phyloP scores from a whole-genome alignment of 2,888 invertebrate genomes.

The Papilio elwesi region DNA sequence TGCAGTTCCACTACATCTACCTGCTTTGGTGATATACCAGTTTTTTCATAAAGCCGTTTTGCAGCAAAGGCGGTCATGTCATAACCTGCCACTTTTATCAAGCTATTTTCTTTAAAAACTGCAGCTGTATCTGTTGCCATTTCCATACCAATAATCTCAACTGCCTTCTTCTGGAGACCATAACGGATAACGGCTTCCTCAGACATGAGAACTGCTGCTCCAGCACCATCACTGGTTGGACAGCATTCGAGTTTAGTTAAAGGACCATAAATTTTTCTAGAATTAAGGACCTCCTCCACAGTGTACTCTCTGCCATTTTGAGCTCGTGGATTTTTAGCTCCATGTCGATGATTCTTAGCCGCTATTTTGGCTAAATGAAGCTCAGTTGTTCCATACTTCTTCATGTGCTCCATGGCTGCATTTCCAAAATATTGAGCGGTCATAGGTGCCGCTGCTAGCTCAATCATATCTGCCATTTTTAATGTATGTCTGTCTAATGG shows the following conservation, averaged over 20 bases:
- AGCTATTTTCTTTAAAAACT: slow-evolving; percentile 91
- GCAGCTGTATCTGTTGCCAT: slow-evolving; percentile 96
- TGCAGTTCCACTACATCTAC: slow-evolving; percentile 98
- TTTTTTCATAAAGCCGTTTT: slow-evolving; percentile 88
- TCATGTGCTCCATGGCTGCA: slow-evolving; percentile 98
- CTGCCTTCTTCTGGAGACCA: slow-evolving; percentile 91
- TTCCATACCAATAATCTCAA: slow-evolving; percentile 98
- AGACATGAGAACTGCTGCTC: slow-evolving; percentile 95
- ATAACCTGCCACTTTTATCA: slow-evolving; percentile 92
- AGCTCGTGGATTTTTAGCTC: slow-evolving; percentile 97
- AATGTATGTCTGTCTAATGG: slow-evolving; percentile 95
- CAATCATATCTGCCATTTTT: slow-evolving; percentile 92
- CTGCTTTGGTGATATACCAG: slow-evolving; percentile 90
- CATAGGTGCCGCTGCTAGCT: slow-evolving; percentile 92
- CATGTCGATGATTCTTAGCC: slow-evolving; percentile 98
- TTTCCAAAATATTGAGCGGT: slow-evolving; percentile 98
- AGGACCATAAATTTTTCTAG: slow-evolving; percentile 95
- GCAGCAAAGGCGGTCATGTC: slow-evolving; percentile 96
- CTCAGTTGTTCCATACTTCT: slow-evolving; percentile 95
- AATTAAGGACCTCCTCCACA: slow-evolving; percentile 94
- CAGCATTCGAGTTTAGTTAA: slow-evolving; percentile 98
- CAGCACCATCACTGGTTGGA: slow-evolving; percentile 99
- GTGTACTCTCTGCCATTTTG: slow-evolving; percentile 97
- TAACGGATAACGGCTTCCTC: slow-evolving; percentile 95
- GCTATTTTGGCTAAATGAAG: slow-evolving; percentile 99